Evolutionary conservation across 2,797 vertebrate genomes (phyloP), one percentile per base, ranked within the genome.

Genomic region (Erithacus rubecula): DNA sequence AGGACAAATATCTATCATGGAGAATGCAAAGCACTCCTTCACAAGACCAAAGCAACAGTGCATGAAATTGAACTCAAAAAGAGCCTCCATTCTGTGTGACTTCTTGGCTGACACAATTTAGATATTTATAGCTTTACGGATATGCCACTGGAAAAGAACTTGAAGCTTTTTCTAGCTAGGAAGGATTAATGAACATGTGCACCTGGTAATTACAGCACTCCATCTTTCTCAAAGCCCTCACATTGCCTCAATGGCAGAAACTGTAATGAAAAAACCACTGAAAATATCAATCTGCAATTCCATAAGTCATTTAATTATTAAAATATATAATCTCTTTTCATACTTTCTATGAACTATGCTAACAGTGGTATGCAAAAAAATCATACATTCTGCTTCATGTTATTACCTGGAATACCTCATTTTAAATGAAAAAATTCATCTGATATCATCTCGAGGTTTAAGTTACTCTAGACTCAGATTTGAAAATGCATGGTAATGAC

Each of bases 51-150:
- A 96, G 97, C 97, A 98, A 97, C 96, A 97, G 97, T 97, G 98
- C 98, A 98, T 98, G 98, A 98, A 98, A 98, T 98, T 98, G 98
- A 98, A 98, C 97, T 97, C 94, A 97, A 97, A 98, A 98, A 97
- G 95, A 98, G 97, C 96, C 95, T 98, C 97, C 96, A 97, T 98
- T 98, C 97, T 97, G 94, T 97, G 96, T 95, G 97, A 98, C 96
- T 98, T 98, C 97, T 97, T 98, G 97, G 97, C 97, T 98, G 97
- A 98, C 98, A 98, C 97, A 98, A 98, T 98, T 98, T 97, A 97
- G 98, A 97, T 98, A 98, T 98, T 98, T 98, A 98, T 98, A 98
- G 97, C 97, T 98, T 98, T 98, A 98, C 83, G 97, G 97, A 98
- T 97, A 97, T 97, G 97, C 97, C 97, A 98, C 96, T 98, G 97